These are phyloP conservation scores for Picus viridis DNA, from an alignment of 2,797 vertebrate genomes.

Conservation along the genomic window DNA sequence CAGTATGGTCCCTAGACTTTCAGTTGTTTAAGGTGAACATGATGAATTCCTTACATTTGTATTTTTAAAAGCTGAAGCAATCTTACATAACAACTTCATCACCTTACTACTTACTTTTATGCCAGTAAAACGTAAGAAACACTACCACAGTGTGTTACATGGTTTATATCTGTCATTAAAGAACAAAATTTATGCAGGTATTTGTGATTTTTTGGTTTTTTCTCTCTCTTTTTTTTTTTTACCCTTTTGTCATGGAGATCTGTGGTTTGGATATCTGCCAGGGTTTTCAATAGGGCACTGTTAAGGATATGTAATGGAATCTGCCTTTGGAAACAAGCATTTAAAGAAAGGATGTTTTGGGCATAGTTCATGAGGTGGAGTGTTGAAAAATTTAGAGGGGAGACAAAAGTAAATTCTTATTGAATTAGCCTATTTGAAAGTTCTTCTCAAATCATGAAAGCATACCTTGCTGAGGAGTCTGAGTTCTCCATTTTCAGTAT, in stretches of 20 bases:
- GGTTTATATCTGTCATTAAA: background rate
- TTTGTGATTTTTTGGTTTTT: background rate
- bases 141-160: background rate
- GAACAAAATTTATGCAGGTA: background rate
- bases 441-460: background rate
- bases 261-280: background rate
- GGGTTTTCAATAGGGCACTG: background rate
- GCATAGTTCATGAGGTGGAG: rapidly evolving
- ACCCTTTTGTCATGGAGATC: background rate
- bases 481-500: background rate
- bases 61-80: background rate
- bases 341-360: background rate
- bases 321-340: background rate
- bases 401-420: background rate
- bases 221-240: background rate
- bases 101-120: background rate
- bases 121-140: background rate
- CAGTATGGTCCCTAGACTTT: background rate
- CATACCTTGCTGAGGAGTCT: background rate
- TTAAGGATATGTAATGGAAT: background rate
- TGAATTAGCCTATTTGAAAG: background rate
- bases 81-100: background rate
- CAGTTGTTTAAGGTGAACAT: background rate
- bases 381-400: background rate
- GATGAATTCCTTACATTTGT: background rate